Evolutionary conservation across 2,888 invertebrate genomes (phyloP), one percentile per base, ranked within the genome.

Genomic region (Hyles lineata): DNA sequence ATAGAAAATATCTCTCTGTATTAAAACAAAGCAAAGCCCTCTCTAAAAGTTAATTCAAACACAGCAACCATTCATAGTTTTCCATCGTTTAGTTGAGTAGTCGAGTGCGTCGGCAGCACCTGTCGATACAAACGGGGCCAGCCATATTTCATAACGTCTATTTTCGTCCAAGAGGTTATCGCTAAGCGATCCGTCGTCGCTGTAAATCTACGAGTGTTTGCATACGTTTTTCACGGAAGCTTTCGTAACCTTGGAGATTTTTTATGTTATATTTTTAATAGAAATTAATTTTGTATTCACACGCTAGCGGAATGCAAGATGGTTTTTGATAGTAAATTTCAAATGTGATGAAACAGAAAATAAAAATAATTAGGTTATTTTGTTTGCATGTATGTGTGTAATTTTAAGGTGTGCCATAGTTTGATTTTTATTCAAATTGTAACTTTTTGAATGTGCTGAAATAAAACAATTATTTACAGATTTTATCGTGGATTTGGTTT

Each of bases 141-240:
- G 43, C 58, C 55, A 72, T 55, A 59, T 23, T 15, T 61, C 61
- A 23, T 58, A 58, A 32, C 32, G 23, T 72, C 43, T 69, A 72
- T 69, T 69, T 72, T 43, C 67, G 29, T 5, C n/a, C 52, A 29
- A 71, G 50, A 52, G 62, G 69, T 25, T 55, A 59, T 50, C 50
- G 50, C 67, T 67, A 43, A 15, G 7, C 6, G 21, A 17, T 67
- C 67, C 23, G 67, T 50, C 50, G 23, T 50, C 67, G 67, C 15
- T 67, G 50, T 67, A 50, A 50, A 63, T 63, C 15, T 63, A 43
- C 23, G 23, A 43, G 23, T 50, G 23, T 60, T 67, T 23, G 32
- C 43, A 5, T n/a, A 15, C 43, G 17, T 43, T 43, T 50, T 50
- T 67, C 32, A 61, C 61, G 62, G n/a, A 55, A 55, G 55, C 55